These are phyloP conservation scores for Notechis scutatus DNA, from an alignment of 2,113 vertebrate species.

Conservation along the genomic window DNA sequence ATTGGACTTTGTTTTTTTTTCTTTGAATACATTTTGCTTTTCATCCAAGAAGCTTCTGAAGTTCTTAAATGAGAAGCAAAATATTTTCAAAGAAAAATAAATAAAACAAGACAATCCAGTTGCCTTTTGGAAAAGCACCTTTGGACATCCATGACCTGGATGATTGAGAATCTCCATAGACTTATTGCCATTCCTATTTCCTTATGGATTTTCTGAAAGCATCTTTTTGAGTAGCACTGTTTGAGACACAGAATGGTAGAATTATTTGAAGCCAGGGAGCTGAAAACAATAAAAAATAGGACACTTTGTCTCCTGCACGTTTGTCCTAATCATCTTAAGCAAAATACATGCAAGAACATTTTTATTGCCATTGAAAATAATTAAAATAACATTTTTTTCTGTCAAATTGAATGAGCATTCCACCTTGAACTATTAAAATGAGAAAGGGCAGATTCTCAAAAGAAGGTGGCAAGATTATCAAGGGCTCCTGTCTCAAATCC, in stretches of 20 bases:
- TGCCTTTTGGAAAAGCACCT: not conserved
- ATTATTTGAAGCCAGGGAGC: not conserved
- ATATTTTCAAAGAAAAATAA: not conserved
- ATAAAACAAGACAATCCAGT: not conserved
- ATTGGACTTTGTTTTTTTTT: not conserved
- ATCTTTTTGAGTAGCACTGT: not conserved
- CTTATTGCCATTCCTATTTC: not conserved
- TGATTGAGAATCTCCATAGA: not conserved
- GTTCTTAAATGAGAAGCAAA: not conserved
- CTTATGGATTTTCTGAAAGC: not conserved
- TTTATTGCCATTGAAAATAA: not conserved
- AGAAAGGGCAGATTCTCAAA: not conserved
- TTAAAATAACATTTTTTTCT: not conserved
- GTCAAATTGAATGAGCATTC: not conserved
- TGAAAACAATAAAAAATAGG: not conserved
- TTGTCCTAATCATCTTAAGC: not conserved
- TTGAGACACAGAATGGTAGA: not conserved
- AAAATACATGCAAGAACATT: not conserved
- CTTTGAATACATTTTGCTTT: not conserved
- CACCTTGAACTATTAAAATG: not conserved
- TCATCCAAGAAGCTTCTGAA: not conserved
- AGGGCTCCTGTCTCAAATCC: not conserved
- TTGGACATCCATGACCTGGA: not conserved
- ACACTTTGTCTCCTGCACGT: not conserved
- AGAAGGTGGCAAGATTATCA: not conserved